Percentiles rank a stretch among this genome's conserved stretches.
Conservation (phyloP, 2,888 invertebrate species). For the Andrena hattorfiana region DNA sequence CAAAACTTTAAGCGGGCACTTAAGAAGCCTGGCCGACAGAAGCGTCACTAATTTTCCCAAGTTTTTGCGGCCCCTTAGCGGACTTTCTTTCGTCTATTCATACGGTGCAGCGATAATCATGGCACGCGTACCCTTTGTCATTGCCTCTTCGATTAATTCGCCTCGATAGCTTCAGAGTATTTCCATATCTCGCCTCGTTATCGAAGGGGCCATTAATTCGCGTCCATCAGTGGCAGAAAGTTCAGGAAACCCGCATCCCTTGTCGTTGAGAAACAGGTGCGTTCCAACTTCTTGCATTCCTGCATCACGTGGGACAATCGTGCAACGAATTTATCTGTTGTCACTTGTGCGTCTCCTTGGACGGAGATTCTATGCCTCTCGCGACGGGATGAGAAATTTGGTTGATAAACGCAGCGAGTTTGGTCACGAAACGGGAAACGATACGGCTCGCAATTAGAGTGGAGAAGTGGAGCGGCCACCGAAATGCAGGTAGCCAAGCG, state of each 20-base stretch:
- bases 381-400: neutral
- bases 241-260: too few relatives aligned
- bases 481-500: slow-evolving; percentile 57
- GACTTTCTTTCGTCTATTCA: slow-evolving; percentile 37
- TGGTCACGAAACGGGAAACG: neutral
- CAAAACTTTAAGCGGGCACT: slow-evolving; percentile 78
- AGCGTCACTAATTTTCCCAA: slow-evolving; percentile 78
- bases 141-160: slow-evolving; percentile 54
- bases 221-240: too few relatives aligned
- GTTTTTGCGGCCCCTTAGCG: slow-evolving; percentile 61
- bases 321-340: too few relatives aligned
- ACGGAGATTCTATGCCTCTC: neutral
- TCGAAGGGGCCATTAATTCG: too few relatives aligned
- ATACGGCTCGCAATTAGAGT: slow-evolving; percentile 36
- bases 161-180: neutral
- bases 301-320: too few relatives aligned
- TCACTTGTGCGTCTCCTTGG: too few relatives aligned
- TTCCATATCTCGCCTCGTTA: too few relatives aligned
- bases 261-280: too few relatives aligned
- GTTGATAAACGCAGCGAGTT: neutral
- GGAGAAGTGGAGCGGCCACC: slow-evolving; percentile 52
- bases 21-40: slow-evolving; percentile 71
- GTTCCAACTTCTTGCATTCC: too few relatives aligned
- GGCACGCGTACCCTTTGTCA: slow-evolving; percentile 68
- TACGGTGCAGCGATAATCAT: slow-evolving; percentile 46